Evolutionary conservation across 2,888 invertebrate species (phyloP).

Genomic region (Temnothorax ravouxi): DNA sequence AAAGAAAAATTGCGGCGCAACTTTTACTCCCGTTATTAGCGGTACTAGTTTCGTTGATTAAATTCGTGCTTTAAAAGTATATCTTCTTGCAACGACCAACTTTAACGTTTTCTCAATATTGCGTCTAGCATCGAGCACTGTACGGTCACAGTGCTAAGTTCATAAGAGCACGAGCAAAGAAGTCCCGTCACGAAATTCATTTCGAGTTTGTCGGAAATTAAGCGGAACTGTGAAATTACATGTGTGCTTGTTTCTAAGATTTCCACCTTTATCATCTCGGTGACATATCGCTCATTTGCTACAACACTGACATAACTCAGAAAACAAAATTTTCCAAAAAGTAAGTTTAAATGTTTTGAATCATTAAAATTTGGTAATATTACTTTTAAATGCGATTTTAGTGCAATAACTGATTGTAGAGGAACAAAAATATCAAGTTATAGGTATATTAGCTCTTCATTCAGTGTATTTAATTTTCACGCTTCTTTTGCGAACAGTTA

Average conservation of each 20-base stretch:
- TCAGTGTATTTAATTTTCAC: too few relatives aligned
- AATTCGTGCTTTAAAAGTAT: slow-evolving; percentile 35
- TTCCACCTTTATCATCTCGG: neutral
- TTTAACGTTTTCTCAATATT: slow-evolving; percentile 36
- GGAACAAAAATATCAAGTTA: too few relatives aligned
- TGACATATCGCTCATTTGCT: too few relatives aligned
- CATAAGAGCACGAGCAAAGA: slow-evolving; percentile 23
- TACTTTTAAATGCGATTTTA: too few relatives aligned
- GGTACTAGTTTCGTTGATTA: slow-evolving; percentile 8
- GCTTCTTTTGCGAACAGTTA: too few relatives aligned
- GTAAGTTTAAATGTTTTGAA: too few relatives aligned
- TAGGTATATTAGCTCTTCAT: too few relatives aligned
- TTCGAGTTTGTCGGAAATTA: slow-evolving; percentile 57
- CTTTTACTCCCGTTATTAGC: neutral
- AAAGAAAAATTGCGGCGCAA: neutral
- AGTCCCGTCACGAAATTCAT: slow-evolving; percentile 62
- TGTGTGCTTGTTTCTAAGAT: neutral
- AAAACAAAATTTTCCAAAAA: too few relatives aligned
- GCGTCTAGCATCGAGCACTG: neutral
- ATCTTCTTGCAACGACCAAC: slow-evolving; percentile 34
- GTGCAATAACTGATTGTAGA: too few relatives aligned
- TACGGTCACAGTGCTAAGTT: slow-evolving; percentile 55
- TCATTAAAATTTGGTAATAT: too few relatives aligned
- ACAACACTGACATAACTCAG: too few relatives aligned
- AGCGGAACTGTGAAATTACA: slow-evolving; percentile 17